A percentile compares a stretch with the other conserved stretches of the same genome.
Evolutionary conservation across 2,797 vertebrate genomes (phyloP).

Genomic region (Apogon talboti): DNA sequence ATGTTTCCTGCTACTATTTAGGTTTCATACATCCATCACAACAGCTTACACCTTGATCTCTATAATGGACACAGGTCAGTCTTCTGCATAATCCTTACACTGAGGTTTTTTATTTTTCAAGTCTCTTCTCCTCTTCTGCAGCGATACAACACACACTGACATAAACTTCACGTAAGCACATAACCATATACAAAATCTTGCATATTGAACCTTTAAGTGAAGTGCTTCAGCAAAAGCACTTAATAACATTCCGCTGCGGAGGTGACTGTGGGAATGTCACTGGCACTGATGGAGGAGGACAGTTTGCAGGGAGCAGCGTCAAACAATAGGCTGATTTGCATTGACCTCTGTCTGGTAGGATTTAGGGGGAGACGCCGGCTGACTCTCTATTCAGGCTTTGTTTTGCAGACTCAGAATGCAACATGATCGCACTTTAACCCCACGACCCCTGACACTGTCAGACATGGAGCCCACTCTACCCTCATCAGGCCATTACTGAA

Average conservation of each 20-base stretch:
- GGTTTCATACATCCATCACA: too few relatives aligned
- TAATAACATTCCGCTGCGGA: not conserved
- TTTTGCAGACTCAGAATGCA: constrained; percentile 14
- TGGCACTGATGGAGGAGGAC: not conserved
- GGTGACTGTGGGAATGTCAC: not conserved
- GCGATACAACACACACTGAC: too few relatives aligned
- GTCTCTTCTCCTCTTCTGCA: too few relatives aligned
- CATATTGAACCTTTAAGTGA: not conserved
- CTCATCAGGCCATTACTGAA: not conserved
- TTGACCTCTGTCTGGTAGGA: constrained; percentile 20
- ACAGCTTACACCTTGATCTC: too few relatives aligned
- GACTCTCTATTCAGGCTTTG: constrained; percentile 47
- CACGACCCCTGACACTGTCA: constrained; percentile 24
- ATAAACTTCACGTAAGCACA: too few relatives aligned
- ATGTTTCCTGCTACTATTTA: too few relatives aligned
- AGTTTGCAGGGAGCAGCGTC: constrained; percentile 5
- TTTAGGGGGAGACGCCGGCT: constrained; percentile 11
- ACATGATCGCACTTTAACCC: constrained; percentile 30
- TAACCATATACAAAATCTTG: not conserved
- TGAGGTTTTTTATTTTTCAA: too few relatives aligned
- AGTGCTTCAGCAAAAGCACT: too few relatives aligned
- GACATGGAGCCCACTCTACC: not conserved
- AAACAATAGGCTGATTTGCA: constrained; percentile 48
- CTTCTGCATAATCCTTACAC: too few relatives aligned
- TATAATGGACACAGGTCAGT: too few relatives aligned